phyloP scores from a whole-genome alignment of 1,140 invertebrate species.

The Brachystomella parvula region DNA sequence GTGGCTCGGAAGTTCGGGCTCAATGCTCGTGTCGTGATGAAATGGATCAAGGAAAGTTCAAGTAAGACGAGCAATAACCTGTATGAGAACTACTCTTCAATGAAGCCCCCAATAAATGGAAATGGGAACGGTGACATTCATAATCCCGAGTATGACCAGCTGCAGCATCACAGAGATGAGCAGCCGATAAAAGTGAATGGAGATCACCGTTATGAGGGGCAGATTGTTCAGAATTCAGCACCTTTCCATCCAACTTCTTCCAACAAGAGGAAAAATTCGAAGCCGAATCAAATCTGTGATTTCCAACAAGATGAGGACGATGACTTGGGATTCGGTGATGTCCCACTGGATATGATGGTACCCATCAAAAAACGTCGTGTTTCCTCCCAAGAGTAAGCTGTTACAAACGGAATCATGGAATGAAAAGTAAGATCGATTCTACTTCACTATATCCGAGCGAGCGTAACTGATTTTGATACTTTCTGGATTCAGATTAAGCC shows the following conservation, averaged over 20 bases:
- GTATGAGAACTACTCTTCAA: background rate
- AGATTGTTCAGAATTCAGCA: background rate
- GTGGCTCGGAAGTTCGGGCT: slow-evolving; percentile 36
- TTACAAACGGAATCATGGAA: background rate
- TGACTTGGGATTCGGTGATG: background rate
- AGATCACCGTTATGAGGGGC: background rate
- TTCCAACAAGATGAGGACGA: slow-evolving; percentile 25
- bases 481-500: background rate
- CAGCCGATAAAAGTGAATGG: slow-evolving; percentile 9
- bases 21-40: slow-evolving; percentile 35
- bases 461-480: background rate
- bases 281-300: slow-evolving; percentile 39
- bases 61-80: slow-evolving; percentile 7
- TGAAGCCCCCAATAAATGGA: slow-evolving; percentile 11
- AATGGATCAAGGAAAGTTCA: slow-evolving; percentile 34
- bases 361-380: slow-evolving; percentile 36
- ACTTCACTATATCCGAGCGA: too few species aligned
- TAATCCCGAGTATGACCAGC: background rate
- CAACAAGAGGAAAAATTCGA: slow-evolving; percentile 36
- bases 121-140: background rate
- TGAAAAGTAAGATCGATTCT: background rate
- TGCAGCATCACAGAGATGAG: background rate
- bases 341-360: slow-evolving; percentile 35
- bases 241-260: background rate
- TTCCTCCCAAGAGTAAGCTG: slow-evolving; percentile 15